A percentile compares a stretch with the other conserved stretches of the same genome.
Conservation (phyloP, 2,797 vertebrate species). For the Peromyscus aztecus region DNA sequence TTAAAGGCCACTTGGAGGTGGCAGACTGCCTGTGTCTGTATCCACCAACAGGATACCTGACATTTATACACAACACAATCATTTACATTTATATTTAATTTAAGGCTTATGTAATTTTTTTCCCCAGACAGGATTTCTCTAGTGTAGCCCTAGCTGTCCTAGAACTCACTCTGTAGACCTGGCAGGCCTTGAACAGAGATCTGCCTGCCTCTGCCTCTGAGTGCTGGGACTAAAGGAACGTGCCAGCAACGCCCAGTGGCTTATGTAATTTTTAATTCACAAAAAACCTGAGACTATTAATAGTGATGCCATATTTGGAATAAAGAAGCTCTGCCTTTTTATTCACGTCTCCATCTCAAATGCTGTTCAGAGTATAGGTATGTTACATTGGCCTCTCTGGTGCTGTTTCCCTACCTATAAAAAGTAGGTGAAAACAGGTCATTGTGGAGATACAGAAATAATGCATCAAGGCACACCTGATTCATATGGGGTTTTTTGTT, state of each 20-base stretch:
- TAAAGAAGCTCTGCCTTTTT: neutral
- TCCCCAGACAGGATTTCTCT: neutral
- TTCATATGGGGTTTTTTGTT: too few species aligned
- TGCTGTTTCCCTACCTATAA: constrained; percentile 18
- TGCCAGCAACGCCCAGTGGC: neutral
- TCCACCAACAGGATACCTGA: neutral
- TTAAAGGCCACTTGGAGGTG: neutral
- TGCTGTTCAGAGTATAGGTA: neutral
- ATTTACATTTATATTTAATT: neutral
- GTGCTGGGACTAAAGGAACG: neutral
- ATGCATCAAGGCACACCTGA: neutral
- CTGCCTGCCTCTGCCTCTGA: neutral
- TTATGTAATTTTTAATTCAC: neutral
- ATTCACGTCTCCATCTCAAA: neutral
- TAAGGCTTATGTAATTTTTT: neutral
- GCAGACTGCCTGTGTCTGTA: neutral
- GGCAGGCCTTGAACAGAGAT: neutral
- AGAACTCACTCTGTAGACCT: neutral
- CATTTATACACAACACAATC: neutral
- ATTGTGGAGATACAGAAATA: neutral
- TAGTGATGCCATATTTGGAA: neutral
- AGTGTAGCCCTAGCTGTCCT: neutral
- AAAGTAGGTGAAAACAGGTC: neutral
- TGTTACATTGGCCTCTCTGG: neutral
- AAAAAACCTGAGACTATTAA: neutral